Conservation (phyloP, 2,888 invertebrate species). For the Cremastinae sp. region DNA sequence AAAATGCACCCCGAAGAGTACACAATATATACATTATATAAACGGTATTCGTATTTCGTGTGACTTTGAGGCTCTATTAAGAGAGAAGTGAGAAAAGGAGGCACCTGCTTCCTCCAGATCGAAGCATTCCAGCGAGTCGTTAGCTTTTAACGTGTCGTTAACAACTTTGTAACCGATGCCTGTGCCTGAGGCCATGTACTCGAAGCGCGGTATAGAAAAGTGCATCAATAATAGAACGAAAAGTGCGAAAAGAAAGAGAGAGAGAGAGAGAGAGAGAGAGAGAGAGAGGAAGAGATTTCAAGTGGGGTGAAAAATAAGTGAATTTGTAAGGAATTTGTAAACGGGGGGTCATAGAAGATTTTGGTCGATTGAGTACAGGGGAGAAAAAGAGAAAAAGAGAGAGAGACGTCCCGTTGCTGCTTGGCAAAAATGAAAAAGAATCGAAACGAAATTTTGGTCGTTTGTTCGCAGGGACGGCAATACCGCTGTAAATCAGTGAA, state of each 20-base stretch:
- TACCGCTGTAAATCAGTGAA: conserved; percentile 38
- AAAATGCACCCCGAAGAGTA: too few relatives aligned
- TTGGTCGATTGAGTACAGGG: conserved; percentile 32
- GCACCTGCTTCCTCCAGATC: conserved; percentile 57
- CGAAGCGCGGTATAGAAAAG: conserved; percentile 19
- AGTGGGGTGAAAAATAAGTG: conserved; percentile 34
- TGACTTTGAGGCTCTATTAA: conserved; percentile 5
- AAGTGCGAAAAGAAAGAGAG: too few relatives aligned
- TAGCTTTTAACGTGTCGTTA: conserved; percentile 65
- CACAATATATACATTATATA: too few relatives aligned
- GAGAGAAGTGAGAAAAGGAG: conserved; percentile 34
- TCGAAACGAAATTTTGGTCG: background rate
- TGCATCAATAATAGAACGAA: conserved; percentile 50
- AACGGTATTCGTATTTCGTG: too few relatives aligned
- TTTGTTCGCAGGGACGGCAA: conserved; percentile 13
- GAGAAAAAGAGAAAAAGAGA: conserved; percentile 42
- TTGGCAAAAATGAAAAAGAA: conserved; percentile 6
- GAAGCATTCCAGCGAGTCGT: conserved; percentile 42
- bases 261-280: conserved; percentile 13
- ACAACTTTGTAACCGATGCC: conserved; percentile 76
- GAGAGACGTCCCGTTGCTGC: background rate
- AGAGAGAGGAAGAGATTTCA: background rate
- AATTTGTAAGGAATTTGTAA: conserved; percentile 53
- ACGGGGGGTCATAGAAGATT: conserved; percentile 38
- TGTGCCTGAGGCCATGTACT: conserved; percentile 62